phyloP scores from a whole-genome alignment of 2,113 vertebrate genomes.

The Crotalus viridis region DNA sequence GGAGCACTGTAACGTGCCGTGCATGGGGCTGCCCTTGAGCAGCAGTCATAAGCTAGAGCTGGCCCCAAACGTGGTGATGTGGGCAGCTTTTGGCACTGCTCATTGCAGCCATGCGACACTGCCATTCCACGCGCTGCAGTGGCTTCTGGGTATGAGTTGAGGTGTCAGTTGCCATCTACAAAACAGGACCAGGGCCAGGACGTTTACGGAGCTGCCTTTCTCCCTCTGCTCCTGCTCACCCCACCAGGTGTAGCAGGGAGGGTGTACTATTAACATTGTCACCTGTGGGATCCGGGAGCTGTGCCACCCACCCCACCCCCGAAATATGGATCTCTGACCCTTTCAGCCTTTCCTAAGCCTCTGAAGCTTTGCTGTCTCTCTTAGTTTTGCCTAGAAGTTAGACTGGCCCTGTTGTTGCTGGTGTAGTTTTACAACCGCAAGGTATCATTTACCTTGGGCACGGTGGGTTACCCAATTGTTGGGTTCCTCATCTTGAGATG shows the following conservation, averaged over 20 bases:
- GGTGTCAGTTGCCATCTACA: neutral
- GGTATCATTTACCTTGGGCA: neutral
- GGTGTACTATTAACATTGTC: neutral
- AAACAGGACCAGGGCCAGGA: neutral
- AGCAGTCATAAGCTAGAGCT: neutral
- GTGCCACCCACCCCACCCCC: neutral
- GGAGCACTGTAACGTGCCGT: neutral
- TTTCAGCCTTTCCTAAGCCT: neutral
- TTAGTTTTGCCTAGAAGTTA: neutral
- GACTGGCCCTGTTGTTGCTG: neutral
- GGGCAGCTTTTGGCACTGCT: neutral
- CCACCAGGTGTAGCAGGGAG: neutral
- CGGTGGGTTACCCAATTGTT: neutral
- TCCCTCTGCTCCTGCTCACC: neutral
- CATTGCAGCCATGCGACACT: neutral
- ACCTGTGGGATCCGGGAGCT: neutral
- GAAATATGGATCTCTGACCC: neutral
- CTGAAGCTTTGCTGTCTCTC: neutral
- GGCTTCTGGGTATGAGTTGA: neutral
- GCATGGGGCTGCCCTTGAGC: neutral
- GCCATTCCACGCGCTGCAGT: neutral
- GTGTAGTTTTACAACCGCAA: neutral
- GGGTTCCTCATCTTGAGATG: neutral
- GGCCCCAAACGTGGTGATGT: neutral
- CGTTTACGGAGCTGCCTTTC: neutral